A percentile compares a stretch with the other conserved stretches of the same genome.
These are phyloP conservation scores for Sacculina carcini DNA, from an alignment of 2,888 invertebrate species.

Conservation along the genomic window DNA sequence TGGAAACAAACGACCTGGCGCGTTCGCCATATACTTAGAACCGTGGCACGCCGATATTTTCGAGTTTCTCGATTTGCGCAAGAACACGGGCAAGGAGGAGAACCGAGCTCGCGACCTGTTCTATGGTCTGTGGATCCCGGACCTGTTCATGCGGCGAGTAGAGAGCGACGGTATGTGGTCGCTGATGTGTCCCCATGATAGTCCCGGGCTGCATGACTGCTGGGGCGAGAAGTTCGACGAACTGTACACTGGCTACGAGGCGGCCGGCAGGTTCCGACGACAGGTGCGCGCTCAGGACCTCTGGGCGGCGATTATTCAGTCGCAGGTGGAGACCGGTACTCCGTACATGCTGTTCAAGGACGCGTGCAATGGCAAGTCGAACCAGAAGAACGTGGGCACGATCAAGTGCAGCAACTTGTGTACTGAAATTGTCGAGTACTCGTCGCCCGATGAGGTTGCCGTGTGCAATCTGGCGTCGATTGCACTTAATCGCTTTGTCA, in stretches of 20 bases:
- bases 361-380: slow-evolving; percentile 83
- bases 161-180: slow-evolving; percentile 65
- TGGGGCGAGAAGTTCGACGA: slow-evolving; percentile 88
- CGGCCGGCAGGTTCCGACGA: slow-evolving; percentile 36
- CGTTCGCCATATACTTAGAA: slow-evolving; percentile 89
- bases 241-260: slow-evolving; percentile 64
- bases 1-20: slow-evolving; percentile 88
- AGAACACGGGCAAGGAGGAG: slow-evolving; percentile 87
- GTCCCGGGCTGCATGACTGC: slow-evolving; percentile 63
- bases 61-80: slow-evolving; percentile 76
- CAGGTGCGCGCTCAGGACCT: slow-evolving; percentile 51
- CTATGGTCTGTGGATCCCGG: slow-evolving; percentile 92
- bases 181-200: slow-evolving; percentile 85
- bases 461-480: slow-evolving; percentile 95
- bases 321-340: slow-evolving; percentile 80
- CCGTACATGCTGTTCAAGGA: slow-evolving; percentile 96
- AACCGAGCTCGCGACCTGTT: slow-evolving; percentile 79
- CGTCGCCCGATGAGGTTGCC: slow-evolving; percentile 67
- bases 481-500: slow-evolving; percentile 82
- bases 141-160: slow-evolving; percentile 88
- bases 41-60: slow-evolving; percentile 98
- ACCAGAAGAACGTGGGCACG: slow-evolving; percentile 92
- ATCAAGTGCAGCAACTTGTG: slow-evolving; percentile 95
- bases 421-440: slow-evolving; percentile 92
- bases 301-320: slow-evolving; percentile 79